Conservation (phyloP, 2,797 vertebrate genomes). For the Discoglossus pictus region DNA sequence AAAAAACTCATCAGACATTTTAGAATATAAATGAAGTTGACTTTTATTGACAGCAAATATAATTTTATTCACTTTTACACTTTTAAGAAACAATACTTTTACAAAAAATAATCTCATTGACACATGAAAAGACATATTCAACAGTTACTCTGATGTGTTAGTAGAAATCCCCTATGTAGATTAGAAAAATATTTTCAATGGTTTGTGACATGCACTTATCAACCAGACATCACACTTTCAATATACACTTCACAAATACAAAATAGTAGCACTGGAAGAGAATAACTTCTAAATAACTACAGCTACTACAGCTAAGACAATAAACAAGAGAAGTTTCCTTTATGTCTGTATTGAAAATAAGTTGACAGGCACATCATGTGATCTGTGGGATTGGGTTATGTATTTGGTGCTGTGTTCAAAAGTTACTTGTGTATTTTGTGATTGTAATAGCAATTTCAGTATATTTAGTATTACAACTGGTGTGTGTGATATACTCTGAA, state of each 20-base stretch:
- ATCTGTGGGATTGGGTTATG: not conserved
- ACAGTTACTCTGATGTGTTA: slow-evolving; percentile 30
- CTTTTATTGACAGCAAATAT: slow-evolving; percentile 52
- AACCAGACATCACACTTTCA: slow-evolving; percentile 14
- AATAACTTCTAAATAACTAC: slow-evolving; percentile 29
- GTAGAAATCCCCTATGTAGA: slow-evolving; percentile 46
- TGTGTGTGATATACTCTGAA: too few relatives aligned
- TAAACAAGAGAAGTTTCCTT: slow-evolving; percentile 27
- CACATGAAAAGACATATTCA: slow-evolving; percentile 47
- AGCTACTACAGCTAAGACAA: slow-evolving; percentile 30
- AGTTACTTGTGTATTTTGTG: not conserved
- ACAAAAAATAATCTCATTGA: slow-evolving; percentile 50
- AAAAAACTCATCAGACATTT: not conserved
- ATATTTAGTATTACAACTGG: too few relatives aligned
- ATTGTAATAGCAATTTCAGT: slow-evolving; percentile 6
- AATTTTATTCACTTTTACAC: slow-evolving; percentile 48
- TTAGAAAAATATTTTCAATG: slow-evolving; percentile 50
- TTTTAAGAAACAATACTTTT: slow-evolving; percentile 52
- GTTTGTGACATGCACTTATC: slow-evolving; percentile 36
- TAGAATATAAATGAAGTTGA: slow-evolving; percentile 42
- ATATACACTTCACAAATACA: slow-evolving; percentile 48
- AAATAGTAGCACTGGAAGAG: slow-evolving; percentile 37
- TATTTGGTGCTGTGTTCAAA: too few relatives aligned
- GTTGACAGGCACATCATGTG: slow-evolving; percentile 42
- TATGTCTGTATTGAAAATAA: slow-evolving; percentile 28